Percentiles rank a stretch among this genome's conserved stretches.
These are phyloP conservation scores for Caenorhabditis sp. DNA, from an alignment of 2,888 invertebrate species.

Conservation along the genomic window DNA sequence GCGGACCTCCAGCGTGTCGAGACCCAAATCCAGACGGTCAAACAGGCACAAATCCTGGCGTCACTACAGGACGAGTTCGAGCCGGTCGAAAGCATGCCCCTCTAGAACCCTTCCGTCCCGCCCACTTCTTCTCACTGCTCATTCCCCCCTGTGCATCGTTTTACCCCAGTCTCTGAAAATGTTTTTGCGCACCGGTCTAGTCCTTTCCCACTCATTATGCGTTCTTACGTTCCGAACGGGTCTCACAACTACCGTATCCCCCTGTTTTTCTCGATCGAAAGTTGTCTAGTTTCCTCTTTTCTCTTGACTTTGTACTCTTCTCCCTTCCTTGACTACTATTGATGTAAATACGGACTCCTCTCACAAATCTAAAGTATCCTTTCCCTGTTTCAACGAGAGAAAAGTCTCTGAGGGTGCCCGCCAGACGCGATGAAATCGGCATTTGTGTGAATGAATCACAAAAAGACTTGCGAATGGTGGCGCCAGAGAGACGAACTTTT, in stretches of 20 bases:
- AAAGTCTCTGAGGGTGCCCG: conserved; percentile 41
- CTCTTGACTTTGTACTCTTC: conserved; percentile 13
- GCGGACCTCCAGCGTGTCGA: conserved; percentile 74
- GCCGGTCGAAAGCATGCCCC: conserved; percentile 59
- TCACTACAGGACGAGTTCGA: conserved; percentile 54
- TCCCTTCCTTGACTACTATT: no score
- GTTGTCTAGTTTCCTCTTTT: conserved; percentile 14
- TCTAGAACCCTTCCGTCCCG: conserved; percentile 17
- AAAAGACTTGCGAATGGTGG: conserved; percentile 40
- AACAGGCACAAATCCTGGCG: conserved; percentile 54
- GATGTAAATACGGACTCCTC: no score
- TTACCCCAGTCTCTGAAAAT: no score
- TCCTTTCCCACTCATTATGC: neutral
- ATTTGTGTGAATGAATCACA: conserved; percentile 33
- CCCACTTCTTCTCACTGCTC: neutral
- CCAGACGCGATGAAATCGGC: no score
- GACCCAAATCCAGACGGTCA: conserved; percentile 67
- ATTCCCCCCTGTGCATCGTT: no score
- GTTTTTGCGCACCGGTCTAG: conserved; percentile 19
- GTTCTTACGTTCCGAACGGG: no score
- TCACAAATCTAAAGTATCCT: neutral
- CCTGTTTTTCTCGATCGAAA: conserved; percentile 15
- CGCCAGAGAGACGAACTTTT: conserved; percentile 44
- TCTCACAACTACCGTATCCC: conserved; percentile 1
- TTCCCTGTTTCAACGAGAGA: conserved; percentile 12